These are phyloP conservation scores for Ondatra zibethicus DNA, from an alignment of 2,113 vertebrate genomes.

Conservation along the genomic window DNA sequence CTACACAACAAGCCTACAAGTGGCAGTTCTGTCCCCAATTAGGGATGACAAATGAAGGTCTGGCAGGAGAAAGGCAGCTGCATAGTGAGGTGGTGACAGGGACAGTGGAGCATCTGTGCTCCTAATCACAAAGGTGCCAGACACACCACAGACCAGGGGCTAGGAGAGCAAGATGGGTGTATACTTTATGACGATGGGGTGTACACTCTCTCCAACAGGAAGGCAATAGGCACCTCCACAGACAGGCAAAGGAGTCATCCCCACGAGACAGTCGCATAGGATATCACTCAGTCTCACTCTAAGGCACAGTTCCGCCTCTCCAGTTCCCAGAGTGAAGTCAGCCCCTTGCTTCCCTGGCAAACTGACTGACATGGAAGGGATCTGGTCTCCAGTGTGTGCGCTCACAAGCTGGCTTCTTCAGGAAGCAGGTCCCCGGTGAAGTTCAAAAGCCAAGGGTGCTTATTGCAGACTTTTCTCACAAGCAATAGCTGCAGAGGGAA, in stretches of 20 bases:
- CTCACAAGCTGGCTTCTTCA: background rate
- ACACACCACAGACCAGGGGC: background rate
- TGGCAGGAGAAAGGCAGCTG: background rate
- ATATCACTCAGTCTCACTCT: background rate
- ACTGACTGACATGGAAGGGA: background rate
- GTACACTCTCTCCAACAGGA: background rate
- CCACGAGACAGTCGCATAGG: background rate
- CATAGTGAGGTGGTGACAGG: background rate
- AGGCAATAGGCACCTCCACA: background rate
- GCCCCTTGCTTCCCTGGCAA: background rate
- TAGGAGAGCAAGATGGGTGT: background rate
- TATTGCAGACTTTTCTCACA: background rate
- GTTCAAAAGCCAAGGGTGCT: background rate
- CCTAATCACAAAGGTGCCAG: background rate
- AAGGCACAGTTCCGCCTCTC: background rate
- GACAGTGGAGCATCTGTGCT: rapidly evolving
- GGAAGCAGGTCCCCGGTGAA: background rate
- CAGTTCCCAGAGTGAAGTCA: background rate
- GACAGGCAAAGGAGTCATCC: background rate
- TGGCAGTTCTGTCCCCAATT: background rate
- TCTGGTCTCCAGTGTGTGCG: background rate
- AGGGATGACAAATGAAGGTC: background rate
- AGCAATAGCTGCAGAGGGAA: background rate
- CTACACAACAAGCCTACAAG: background rate
- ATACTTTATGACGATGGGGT: background rate